Percentiles rank a stretch among this genome's conserved stretches.
phyloP scores from a whole-genome alignment of 2,888 invertebrate species.

The Chaetoderma sp. region DNA sequence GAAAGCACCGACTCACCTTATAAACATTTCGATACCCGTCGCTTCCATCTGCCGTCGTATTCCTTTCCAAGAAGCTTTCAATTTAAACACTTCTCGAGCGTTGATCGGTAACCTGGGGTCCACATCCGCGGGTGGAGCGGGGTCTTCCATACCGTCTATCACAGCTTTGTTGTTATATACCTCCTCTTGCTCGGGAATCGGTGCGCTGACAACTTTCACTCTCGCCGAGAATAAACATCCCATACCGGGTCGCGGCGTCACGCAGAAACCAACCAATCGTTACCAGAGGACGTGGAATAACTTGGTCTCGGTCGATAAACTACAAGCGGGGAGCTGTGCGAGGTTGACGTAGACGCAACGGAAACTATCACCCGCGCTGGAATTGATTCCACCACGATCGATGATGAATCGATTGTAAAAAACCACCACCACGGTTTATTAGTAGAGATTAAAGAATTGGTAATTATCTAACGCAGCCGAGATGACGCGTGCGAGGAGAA shows the following conservation, averaged over 20 bases:
- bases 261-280: no score
- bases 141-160: conserved; percentile 50
- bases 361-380: no score
- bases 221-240: not conserved
- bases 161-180: conserved; percentile 48
- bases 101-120: conserved; percentile 60
- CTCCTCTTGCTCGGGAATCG: conserved; percentile 6
- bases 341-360: no score
- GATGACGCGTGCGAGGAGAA: no score
- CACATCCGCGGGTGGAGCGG: conserved; percentile 51
- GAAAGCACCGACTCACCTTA: conserved; percentile 59
- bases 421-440: no score
- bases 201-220: not conserved
- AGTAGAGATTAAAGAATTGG: no score
- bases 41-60: conserved; percentile 60
- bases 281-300: no score
- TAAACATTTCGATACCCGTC: conserved; percentile 65
- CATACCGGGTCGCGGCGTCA: not conserved
- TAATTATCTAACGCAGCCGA: no score
- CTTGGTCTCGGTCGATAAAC: no score
- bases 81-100: conserved; percentile 61
- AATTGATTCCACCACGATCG: no score
- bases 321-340: no score
- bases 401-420: no score
- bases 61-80: conserved; percentile 66